These are phyloP conservation scores for Drosophila lacteicornis DNA, from an alignment of 1,140 invertebrate species.

Conservation along the genomic window DNA sequence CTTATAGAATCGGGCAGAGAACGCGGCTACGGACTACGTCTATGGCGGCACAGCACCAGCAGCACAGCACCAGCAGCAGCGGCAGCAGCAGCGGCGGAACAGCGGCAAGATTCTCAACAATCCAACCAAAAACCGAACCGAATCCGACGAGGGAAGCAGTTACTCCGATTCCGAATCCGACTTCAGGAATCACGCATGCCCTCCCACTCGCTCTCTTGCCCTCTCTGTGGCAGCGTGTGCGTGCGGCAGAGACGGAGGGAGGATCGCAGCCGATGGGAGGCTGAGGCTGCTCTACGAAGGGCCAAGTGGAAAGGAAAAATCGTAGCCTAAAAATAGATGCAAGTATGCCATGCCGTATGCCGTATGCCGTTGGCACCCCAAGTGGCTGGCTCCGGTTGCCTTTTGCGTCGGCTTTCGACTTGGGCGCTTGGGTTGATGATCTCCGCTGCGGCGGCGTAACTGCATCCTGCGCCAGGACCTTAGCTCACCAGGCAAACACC, in stretches of 20 bases:
- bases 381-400: conserved; percentile 40
- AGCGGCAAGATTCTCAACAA: conserved; percentile 42
- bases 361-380: conserved; percentile 46
- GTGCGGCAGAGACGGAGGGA: neutral
- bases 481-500: neutral
- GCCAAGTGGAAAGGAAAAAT: conserved; percentile 75
- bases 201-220: neutral
- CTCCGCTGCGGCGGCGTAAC: conserved; percentile 10
- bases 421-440: conserved; percentile 35
- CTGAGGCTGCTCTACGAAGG: conserved; percentile 46
- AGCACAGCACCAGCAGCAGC: neutral
- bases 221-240: neutral
- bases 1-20: conserved; percentile 75
- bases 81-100: neutral
- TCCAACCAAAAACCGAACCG: conserved; percentile 14
- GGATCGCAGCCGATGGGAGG: conserved; percentile 8
- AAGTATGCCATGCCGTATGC: conserved; percentile 39
- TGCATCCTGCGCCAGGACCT: neutral
- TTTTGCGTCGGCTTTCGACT: conserved; percentile 11
- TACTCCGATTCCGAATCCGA: conserved; percentile 59
- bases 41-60: neutral
- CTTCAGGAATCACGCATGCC: conserved; percentile 37
- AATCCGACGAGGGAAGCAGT: conserved; percentile 44
- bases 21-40: conserved; percentile 18
- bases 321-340: conserved; percentile 76